Evolutionary conservation across 2,888 invertebrate genomes (phyloP), one percentile per base, ranked within the genome.

Genomic region (Monoplex corrugatus): DNA sequence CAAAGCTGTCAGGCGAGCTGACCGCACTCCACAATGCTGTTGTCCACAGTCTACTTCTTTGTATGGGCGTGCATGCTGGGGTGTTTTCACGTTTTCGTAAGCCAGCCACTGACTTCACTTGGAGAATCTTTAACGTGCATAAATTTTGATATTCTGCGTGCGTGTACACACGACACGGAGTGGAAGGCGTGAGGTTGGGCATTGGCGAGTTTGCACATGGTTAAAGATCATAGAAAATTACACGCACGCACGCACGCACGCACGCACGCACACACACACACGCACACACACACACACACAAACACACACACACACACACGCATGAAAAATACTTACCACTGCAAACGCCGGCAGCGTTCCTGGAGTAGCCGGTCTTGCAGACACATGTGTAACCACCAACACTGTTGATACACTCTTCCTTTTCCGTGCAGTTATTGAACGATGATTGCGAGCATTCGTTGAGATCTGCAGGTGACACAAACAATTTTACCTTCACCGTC

Each of bases 311-410:
- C 68, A 68, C 0, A 68, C 3, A 68, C 2, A 28, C n/a, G n/a
- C n/a, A 57, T 19, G 23, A 57, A 43, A n/a, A 68, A 28, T n/a
- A 38, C 87, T 72, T 38, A 89, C 89, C 78, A 10, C 16, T 72
- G 45, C 89, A 89, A 8, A 38, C 45, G 28, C 86, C 68, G 5
- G 40, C 75, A 8, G 38, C 40, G 38, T 86, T 88, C 0, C 91
- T 86, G 43, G 63, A 38, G 45, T 89, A 86, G 13, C 91, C 92
- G 10, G 63, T 3, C 0, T 68, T 75, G 72, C 92, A 92, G 6
- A 87, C 86, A 28, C 92, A 92, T 19, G 68, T 50, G 84, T 87
- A 92, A 0, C 89, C 86, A 35, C 91, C 92, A 19, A 75, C 50
- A 23, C 57, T 89, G 85, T 92, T 92, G 8, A 45, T 78, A 78